Base-by-base conservation (phyloP, 2,797 vertebrate genomes). In the Podarcis siculus region DNA sequence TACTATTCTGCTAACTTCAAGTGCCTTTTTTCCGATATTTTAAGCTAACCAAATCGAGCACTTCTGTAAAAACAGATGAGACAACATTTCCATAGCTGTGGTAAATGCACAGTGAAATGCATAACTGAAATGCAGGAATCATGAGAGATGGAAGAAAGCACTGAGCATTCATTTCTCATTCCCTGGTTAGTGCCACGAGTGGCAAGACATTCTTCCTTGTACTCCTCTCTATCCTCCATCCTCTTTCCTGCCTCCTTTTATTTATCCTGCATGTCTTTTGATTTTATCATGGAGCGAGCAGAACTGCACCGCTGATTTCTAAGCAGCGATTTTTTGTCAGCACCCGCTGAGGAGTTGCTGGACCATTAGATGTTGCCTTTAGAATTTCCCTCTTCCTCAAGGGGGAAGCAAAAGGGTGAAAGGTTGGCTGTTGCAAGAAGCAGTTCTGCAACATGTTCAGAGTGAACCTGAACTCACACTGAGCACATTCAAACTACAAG, bases 371-470 rank as follows among this genome's bases (percentile, higher is more conserved):
- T 75, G 21, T 13, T 83, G 37, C 55, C 23, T 89, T 89, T 73
- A 58, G 30, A 73, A 80, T 88, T 86, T 87, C 2, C 27, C 17
- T 77, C 25, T 83, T 75, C 73, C 23, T 49, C 9, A 55, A 66
- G 13, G 37, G 15, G 25, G 45, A 79, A 8, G 32, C 42, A 77
- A 86, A 66, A 15, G 78, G 35, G n/a, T 9, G 39, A 85, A 17
- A 39, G 35, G 15, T 49, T 35, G 79, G 2, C 35, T 82, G 79
- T 84, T 78, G 73, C 81, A 90, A 85, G 30, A 89, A 84, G 27
- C 19, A 86, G 32, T 83, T 88, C 82, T 71, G 49, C 67, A 79
- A 25, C 0, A 13, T 82, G 23, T 39, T 42, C 39, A 86, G 61
- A 81, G 21, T 45, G 76, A 89, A 58, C 67, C 21, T 19, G 25